These are phyloP conservation scores for Phainopepla nitens DNA, from an alignment of 2,113 vertebrate genomes.

Conservation along the genomic window DNA sequence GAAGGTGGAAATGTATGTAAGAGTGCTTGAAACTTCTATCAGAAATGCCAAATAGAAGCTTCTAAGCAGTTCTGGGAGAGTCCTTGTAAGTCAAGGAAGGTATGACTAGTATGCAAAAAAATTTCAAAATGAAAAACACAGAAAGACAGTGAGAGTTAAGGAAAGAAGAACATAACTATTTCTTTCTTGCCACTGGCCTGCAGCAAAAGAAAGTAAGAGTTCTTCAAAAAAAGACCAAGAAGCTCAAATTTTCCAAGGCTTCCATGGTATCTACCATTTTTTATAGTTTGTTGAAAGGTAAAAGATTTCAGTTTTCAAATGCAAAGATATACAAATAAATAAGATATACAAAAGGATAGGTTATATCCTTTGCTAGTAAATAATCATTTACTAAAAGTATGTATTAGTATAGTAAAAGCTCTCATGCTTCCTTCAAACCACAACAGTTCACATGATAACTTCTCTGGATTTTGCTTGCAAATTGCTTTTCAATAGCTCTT, in stretches of 20 bases:
- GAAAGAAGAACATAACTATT: not conserved
- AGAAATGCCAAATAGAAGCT: not conserved
- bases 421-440: not conserved
- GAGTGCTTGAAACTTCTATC: not conserved
- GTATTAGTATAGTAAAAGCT: not conserved
- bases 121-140: fast-evolving
- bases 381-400: not conserved
- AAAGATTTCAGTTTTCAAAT: not conserved
- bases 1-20: not conserved
- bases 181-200: not conserved
- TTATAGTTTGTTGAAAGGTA: not conserved
- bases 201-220: not conserved
- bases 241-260: too few species aligned
- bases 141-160: not conserved
- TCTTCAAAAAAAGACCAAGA: not conserved
- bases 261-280: not conserved
- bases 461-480: not conserved
- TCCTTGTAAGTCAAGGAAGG: not conserved
- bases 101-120: not conserved
- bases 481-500: not conserved
- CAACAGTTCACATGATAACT: not conserved
- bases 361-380: not conserved
- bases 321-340: not conserved
- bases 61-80: not conserved
- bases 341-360: too few species aligned